Evolutionary conservation across 2,113 vertebrate genomes (phyloP), one percentile per base, ranked within the genome.

Genomic region (Miniopterus natalensis): DNA sequence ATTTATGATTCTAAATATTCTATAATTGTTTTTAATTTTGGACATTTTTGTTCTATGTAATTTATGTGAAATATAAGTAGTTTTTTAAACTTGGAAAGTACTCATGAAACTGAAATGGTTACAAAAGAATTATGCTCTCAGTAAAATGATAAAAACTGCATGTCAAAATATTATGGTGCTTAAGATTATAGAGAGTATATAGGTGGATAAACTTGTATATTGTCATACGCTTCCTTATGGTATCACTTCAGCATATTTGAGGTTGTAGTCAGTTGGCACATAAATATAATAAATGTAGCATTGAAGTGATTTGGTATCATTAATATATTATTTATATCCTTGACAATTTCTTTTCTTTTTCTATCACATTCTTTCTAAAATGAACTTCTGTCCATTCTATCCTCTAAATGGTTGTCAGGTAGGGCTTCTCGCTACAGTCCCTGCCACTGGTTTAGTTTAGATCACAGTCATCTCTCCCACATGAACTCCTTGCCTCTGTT

Each of bases 81-180:
- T 90, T 88, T 70, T 81, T 51, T 68, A 88, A 94, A 81, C 57
- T 59, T 96, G 8, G 5, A 74, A 94, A 85, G 23, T 85, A 75
- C 1, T 36, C 59, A 1, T 85, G 63, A 88, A 81, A 91, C 6
- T 45, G 83, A 85, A 86, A 65, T 55, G 1, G 3, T 90, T 95
- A 81, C 27, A 51, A 90, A 96, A 89, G 42, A 77, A 45, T 45
- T 20, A 23, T 83, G 15, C 1, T 90, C 4, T 93, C 14, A 42
- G 10, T 90, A 90, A 92, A 88, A 61, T 92, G 13, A 51, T 47
- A 51, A 57, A 92, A 86, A 61, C 0, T 47, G 2, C 7, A 81
- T 77, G 14, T 87, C 45, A 66, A 90, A 96, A 65, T 84, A 88
- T 71, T 0, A 74, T 61, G 5, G 9, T 42, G 7, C 95, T 95